Percentiles rank a stretch among this genome's conserved stretches.
Conservation (phyloP, 2,888 invertebrate genomes). For the Drosophila longiperda region DNA sequence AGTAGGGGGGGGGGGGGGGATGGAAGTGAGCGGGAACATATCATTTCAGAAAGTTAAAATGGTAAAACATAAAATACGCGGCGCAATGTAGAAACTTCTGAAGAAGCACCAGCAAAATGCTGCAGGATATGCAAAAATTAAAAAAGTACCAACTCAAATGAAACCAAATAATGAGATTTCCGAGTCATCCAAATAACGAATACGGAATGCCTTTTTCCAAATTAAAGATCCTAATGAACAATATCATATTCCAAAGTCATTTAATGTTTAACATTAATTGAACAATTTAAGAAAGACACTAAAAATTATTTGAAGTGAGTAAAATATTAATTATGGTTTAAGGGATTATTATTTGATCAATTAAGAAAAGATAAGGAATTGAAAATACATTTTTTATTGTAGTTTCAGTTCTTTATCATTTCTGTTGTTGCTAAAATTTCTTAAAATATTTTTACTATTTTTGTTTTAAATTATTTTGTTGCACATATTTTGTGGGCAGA, state of each 20-base stretch:
- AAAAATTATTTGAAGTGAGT: not conserved
- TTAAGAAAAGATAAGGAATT: no score
- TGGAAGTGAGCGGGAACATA: not conserved
- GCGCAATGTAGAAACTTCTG: conserved; percentile 21
- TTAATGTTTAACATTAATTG: not conserved
- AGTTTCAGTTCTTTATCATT: no score
- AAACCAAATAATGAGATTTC: conserved; percentile 44
- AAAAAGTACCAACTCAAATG: conserved; percentile 53
- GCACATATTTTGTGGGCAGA: no score
- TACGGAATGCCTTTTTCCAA: conserved; percentile 3
- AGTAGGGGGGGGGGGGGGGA: no score
- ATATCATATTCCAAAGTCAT: not conserved
- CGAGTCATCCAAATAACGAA: not conserved
- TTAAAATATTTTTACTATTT: no score
- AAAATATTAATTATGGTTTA: not conserved
- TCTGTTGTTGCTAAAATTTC: not conserved
- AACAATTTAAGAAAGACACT: not conserved
- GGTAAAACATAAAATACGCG: conserved; percentile 38
- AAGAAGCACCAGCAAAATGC: conserved; percentile 42
- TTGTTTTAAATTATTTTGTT: no score
- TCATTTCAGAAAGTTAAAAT: conserved; percentile 56
- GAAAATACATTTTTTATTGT: no score
- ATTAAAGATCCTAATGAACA: not conserved
- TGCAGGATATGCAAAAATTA: conserved; percentile 69
- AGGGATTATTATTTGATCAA: not conserved